Evolutionary conservation across 2,888 invertebrate species (phyloP).

Genomic region (Plebejus anna): DNA sequence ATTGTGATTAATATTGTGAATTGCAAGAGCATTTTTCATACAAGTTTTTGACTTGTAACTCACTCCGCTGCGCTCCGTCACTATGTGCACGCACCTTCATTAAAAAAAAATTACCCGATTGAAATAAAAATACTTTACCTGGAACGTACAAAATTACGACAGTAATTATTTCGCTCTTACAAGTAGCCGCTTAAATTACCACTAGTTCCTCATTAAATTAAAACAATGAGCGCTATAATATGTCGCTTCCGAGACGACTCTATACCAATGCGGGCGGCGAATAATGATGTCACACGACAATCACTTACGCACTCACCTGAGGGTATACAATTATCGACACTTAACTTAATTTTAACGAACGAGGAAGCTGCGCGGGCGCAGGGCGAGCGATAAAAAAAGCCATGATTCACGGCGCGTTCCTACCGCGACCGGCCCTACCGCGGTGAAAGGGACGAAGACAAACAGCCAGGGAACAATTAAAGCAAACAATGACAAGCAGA

Average conservation of each 20-base stretch:
- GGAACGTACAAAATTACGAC: not conserved
- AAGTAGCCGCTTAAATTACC: slow-evolving; percentile 3
- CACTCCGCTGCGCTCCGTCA: not conserved
- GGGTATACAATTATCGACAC: slow-evolving; percentile 28
- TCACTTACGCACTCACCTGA: slow-evolving; percentile 18
- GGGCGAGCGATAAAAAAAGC: slow-evolving; percentile 23
- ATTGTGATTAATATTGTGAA: too few species aligned
- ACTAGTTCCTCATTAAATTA: slow-evolving; percentile 16
- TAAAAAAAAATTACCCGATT: not conserved
- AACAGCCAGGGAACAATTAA: slow-evolving; percentile 36
- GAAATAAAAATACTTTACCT: not conserved
- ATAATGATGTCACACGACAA: slow-evolving; percentile 5
- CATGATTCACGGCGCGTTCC: slow-evolving; percentile 25
- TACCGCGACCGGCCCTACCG: slow-evolving; percentile 30
- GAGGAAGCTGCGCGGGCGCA: slow-evolving; percentile 16
- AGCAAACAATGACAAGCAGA: slow-evolving; percentile 37
- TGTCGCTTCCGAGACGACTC: slow-evolving; percentile 27
- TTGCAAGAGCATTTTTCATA: too few species aligned
- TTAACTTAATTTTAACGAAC: slow-evolving; percentile 28
- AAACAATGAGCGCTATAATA: slow-evolving; percentile 19
- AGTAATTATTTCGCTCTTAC: not conserved
- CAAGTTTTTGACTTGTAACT: too few species aligned
- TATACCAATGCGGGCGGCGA: slow-evolving; percentile 14
- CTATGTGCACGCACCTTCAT: not conserved
- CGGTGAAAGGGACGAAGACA: slow-evolving; percentile 38